A percentile compares a stretch with the other conserved stretches of the same genome.
Evolutionary conservation across 2,888 invertebrate genomes (phyloP).

Genomic region (Formica aserva): DNA sequence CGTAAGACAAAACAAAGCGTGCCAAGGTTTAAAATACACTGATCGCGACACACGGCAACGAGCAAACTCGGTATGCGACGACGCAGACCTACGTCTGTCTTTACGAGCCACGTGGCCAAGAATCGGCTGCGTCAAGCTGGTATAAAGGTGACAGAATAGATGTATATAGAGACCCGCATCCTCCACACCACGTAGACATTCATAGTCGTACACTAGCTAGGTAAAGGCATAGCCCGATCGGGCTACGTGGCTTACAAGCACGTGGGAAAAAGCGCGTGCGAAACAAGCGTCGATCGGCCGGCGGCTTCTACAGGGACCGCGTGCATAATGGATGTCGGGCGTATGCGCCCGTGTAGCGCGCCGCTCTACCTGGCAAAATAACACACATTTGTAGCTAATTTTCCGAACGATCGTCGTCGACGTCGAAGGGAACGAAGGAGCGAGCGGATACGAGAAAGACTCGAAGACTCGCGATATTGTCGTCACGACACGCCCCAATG

Average conservation of each 20-base stretch:
- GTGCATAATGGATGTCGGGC: constrained; percentile 80
- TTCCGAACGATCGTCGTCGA: constrained; percentile 71
- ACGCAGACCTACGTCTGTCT: constrained; percentile 58
- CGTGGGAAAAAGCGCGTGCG: constrained; percentile 84
- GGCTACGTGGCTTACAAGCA: constrained; percentile 77
- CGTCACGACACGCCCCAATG: constrained; percentile 48
- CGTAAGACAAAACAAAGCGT: constrained; percentile 69
- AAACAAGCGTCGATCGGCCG: constrained; percentile 74
- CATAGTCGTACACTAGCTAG: constrained; percentile 27
- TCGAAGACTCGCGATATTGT: constrained; percentile 32
- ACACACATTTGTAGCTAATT: constrained; percentile 83
- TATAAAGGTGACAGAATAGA: constrained; percentile 65
- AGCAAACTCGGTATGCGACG: constrained; percentile 29
- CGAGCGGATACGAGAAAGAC: neutral
- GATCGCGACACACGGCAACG: constrained; percentile 48
- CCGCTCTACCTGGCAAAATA: constrained; percentile 76
- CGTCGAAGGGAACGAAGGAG: constrained; percentile 27
- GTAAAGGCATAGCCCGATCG: constrained; percentile 53
- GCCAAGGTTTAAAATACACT: constrained; percentile 73
- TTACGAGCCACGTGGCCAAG: constrained; percentile 74
- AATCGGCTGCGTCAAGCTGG: constrained; percentile 52
- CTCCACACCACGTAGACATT: constrained; percentile 53
- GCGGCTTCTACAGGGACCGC: constrained; percentile 75
- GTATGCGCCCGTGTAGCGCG: constrained; percentile 63
- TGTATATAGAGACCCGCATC: constrained; percentile 52